Evolutionary conservation across 2,797 vertebrate species (phyloP).

Genomic region (Tarsius wallacei): DNA sequence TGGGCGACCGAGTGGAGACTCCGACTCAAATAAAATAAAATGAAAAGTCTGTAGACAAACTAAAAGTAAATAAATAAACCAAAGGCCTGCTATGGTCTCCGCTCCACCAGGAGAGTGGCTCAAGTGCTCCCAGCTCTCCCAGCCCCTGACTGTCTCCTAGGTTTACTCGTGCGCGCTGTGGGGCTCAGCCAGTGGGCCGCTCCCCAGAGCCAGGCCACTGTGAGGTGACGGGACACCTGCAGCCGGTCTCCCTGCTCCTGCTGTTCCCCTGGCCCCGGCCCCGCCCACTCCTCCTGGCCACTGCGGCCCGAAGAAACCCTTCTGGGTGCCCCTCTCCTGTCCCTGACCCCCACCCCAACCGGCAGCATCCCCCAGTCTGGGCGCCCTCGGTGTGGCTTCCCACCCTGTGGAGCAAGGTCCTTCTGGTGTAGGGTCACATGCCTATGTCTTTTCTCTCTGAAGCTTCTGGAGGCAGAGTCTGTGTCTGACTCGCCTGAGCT

Average conservation of each 20-base stretch:
- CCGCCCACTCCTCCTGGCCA: not conserved
- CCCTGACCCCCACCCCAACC: accelerated
- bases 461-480: not conserved
- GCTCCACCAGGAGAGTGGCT: not conserved
- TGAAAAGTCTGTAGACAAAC: too few relatives aligned
- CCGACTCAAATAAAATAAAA: too few relatives aligned
- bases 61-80: too few relatives aligned
- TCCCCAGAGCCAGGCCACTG: not conserved
- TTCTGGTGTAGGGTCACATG: too few relatives aligned
- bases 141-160: too few relatives aligned
- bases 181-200: not conserved
- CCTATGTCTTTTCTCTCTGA: not conserved
- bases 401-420: accelerated
- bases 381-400: not conserved
- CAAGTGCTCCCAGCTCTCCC: not conserved
- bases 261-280: too few relatives aligned
- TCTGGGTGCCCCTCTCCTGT: not conserved
- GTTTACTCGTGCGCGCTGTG: not conserved
- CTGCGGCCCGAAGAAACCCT: too few relatives aligned
- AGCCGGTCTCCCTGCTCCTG: not conserved
- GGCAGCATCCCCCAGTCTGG: not conserved
- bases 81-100: too few relatives aligned
- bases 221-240: not conserved
- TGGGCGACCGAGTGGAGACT: too few relatives aligned
- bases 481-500: not conserved